Base-by-base conservation (phyloP, 1,140 invertebrate genomes). In the Drosophila pruinosa region DNA sequence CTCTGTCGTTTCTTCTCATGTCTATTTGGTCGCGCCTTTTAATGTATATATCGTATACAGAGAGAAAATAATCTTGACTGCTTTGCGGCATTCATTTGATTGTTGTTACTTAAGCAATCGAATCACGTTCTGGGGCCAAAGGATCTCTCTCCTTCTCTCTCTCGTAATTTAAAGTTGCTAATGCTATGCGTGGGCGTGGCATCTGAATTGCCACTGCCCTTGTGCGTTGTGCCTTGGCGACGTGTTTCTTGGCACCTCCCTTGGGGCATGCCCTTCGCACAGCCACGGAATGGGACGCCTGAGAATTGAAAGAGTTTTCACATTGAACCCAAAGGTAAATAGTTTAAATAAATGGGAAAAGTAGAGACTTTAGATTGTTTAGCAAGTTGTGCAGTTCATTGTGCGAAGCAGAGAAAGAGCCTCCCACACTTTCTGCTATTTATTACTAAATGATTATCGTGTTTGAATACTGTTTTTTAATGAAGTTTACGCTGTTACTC, bases 101-200 rank as follows among this genome's bases (percentile, higher is more conserved):
- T 76, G 72, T 76, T 72, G 38, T 75, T 72, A 61, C 53, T 81
- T 82, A 58, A 70, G 52, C 50, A 82, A 81, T 71, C 79, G 47
- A 74, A 78, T 82, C 79, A 82, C 79, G 79, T 81, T 74, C 36
- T 31, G 14, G 8, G 14, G 12, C 21, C 52, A 61, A 70, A 77
- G 77, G 77, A 81, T 76, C 36, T 17, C 38, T 26, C 39, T 45
- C 10, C 24, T 24, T 22, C 12, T 14, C n/a, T 24, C 24, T 2
- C 53, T 64, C 63, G 62, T 54, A 58, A 72, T 68, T 68, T 72
- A 59, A 72, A 72, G 38, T 72, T 68, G 48, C 50, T 62, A 63
- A 48, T 63, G 22, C 22, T 28, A 8, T 28, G 50, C 39, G 67
- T 63, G 67, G 68, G 61, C 52, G 61, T 71, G 61, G 52, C 68